These are phyloP conservation scores for Leptinotarsa lineolata DNA, from an alignment of 1,140 invertebrate species.

Conservation along the genomic window DNA sequence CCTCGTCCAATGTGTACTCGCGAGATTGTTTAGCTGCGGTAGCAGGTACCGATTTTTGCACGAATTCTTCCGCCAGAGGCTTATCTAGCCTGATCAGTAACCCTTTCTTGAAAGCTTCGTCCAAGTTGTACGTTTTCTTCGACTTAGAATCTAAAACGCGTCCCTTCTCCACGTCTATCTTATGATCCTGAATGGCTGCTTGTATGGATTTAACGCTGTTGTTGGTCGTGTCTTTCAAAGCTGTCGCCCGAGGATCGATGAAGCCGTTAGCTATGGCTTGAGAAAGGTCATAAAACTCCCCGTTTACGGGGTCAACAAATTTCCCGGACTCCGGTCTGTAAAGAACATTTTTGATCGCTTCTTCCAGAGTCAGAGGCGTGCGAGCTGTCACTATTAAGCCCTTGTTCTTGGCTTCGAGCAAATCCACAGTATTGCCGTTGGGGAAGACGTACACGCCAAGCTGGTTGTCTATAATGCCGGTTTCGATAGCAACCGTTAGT, in stretches of 20 bases:
- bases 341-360: slow-evolving; percentile 75
- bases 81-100: slow-evolving; percentile 74
- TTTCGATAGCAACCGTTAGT: slow-evolving; percentile 75
- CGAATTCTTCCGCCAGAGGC: slow-evolving; percentile 62
- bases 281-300: slow-evolving; percentile 70
- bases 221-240: slow-evolving; percentile 75
- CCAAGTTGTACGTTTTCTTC: slow-evolving; percentile 72
- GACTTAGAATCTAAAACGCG: slow-evolving; percentile 78
- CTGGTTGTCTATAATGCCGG: slow-evolving; percentile 73
- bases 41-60: slow-evolving; percentile 36
- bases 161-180: slow-evolving; percentile 76
- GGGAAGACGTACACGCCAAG: slow-evolving; percentile 71
- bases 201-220: slow-evolving; percentile 74
- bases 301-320: slow-evolving; percentile 75
- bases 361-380: slow-evolving; percentile 74
- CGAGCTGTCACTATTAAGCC: slow-evolving; percentile 76
- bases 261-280: slow-evolving; percentile 74
- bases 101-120: slow-evolving; percentile 74
- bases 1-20: slow-evolving; percentile 79
- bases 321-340: slow-evolving; percentile 78
- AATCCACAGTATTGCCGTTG: slow-evolving; percentile 65
- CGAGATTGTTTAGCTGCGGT: slow-evolving; percentile 59
- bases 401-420: slow-evolving; percentile 72
- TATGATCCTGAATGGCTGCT: slow-evolving; percentile 77
- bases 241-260: slow-evolving; percentile 76